Conservation (phyloP, 1,140 invertebrate species). For the Latrodectus geometricus region DNA sequence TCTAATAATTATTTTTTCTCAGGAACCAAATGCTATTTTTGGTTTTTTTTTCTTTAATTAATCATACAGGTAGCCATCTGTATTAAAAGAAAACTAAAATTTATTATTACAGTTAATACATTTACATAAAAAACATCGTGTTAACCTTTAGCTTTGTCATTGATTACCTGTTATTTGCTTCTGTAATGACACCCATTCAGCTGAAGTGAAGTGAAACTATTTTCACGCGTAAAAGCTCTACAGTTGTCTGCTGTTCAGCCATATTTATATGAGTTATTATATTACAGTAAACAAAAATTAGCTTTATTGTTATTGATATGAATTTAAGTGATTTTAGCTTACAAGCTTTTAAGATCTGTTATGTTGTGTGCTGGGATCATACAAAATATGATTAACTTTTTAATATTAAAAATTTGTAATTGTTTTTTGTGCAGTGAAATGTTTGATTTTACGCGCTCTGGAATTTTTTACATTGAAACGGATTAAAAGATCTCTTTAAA, state of each 20-base stretch:
- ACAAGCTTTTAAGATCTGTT: background rate
- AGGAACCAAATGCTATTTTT: too few species aligned
- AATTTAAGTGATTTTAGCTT: background rate
- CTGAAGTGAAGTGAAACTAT: slow-evolving; percentile 58
- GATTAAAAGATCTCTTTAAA: background rate
- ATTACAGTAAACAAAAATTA: slow-evolving; percentile 60
- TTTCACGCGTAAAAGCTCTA: slow-evolving; percentile 60
- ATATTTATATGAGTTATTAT: slow-evolving; percentile 60
- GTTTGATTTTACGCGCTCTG: slow-evolving; percentile 55
- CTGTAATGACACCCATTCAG: background rate
- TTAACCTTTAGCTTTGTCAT: too few species aligned
- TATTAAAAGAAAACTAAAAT: too few species aligned
- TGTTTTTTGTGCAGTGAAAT: slow-evolving; percentile 48
- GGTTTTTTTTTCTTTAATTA: too few species aligned
- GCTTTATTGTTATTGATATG: background rate
- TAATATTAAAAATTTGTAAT: slow-evolving; percentile 26
- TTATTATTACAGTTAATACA: too few species aligned
- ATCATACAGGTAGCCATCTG: too few species aligned
- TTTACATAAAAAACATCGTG: too few species aligned
- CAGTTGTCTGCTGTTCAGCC: slow-evolving; percentile 62
- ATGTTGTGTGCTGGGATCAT: background rate
- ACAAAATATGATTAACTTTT: background rate
- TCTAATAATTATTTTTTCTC: too few species aligned
- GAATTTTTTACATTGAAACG: slow-evolving; percentile 14
- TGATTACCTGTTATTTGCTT: background rate